Evolutionary conservation across 2,888 invertebrate genomes (phyloP).

Genomic region (Drosophila emarginata): DNA sequence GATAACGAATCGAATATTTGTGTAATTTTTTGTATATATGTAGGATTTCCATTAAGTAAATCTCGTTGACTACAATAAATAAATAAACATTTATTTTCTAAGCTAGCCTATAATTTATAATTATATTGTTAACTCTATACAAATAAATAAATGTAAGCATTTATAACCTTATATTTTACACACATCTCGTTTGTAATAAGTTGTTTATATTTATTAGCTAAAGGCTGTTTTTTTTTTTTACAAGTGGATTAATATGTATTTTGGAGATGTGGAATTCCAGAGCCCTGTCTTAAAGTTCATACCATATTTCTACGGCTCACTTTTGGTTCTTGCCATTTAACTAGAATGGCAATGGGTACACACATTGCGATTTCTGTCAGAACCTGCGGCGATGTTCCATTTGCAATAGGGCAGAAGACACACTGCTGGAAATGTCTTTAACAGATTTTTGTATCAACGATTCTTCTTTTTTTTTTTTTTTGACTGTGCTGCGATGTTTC

Average conservation of each 20-base stretch:
- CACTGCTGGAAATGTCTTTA: constrained; percentile 72
- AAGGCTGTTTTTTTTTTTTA: background rate
- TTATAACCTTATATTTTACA: too few species aligned
- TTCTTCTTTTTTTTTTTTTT: constrained; percentile 7
- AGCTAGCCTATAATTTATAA: too few species aligned
- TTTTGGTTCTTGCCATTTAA: background rate
- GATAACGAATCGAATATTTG: too few species aligned
- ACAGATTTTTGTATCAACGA: constrained; percentile 55
- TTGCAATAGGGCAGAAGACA: constrained; percentile 14
- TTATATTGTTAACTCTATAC: too few species aligned
- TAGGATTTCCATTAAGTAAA: too few species aligned
- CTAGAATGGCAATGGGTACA: background rate
- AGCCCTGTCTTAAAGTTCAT: background rate
- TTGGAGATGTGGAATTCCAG: background rate
- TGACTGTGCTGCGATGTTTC: constrained; percentile 19
- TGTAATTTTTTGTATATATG: too few species aligned
- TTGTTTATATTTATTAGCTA: background rate
- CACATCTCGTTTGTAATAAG: background rate
- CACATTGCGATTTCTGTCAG: background rate
- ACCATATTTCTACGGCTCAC: background rate
- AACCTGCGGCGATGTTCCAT: constrained; percentile 15
- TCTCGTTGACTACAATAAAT: too few species aligned
- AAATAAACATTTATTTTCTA: too few species aligned
- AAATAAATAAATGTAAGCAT: too few species aligned
- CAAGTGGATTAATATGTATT: background rate